Conservation (phyloP, 2,797 vertebrate genomes). For the Microchirus variegatus region DNA sequence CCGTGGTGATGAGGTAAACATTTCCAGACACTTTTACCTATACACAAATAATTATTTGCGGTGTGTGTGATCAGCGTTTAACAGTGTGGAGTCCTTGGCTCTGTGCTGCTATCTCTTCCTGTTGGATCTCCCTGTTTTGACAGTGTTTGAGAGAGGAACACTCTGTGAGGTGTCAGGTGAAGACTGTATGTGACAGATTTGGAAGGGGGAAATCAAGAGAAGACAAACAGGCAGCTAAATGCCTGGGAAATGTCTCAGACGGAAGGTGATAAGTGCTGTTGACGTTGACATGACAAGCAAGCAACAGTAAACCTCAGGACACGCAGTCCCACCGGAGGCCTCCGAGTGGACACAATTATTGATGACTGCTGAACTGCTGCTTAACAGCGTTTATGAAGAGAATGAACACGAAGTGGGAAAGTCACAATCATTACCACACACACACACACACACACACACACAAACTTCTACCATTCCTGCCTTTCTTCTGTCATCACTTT, state of each 20-base stretch:
- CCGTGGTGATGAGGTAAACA: conserved; percentile 64
- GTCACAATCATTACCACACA: conserved; percentile 7
- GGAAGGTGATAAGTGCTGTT: conserved; percentile 81
- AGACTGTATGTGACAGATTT: conserved; percentile 82
- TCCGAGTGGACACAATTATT: conserved; percentile 71
- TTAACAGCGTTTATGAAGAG: conserved; percentile 69
- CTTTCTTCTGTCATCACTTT: conserved; percentile 72
- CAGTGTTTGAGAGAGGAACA: conserved; percentile 76
- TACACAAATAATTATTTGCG: conserved; percentile 69
- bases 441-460: conserved; percentile 25
- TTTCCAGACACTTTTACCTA: conserved; percentile 56
- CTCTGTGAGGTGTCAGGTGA: conserved; percentile 80
- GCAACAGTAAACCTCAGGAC: conserved; percentile 82
- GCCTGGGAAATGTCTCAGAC: conserved; percentile 78
- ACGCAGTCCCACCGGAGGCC: conserved; percentile 77
- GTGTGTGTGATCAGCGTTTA: conserved; percentile 61
- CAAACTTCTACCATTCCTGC: conserved; percentile 49
- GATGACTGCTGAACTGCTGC: conserved; percentile 65
- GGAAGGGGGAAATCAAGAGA: conserved; percentile 79
- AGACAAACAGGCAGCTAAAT: conserved; percentile 84
- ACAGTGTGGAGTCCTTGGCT: conserved; percentile 69
- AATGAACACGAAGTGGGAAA: conserved; percentile 67
- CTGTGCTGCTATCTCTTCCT: conserved; percentile 71
- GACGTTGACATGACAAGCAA: conserved; percentile 84
- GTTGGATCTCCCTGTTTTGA: conserved; percentile 77